phyloP scores from a whole-genome alignment of 2,888 invertebrate genomes.

The Leptopilina drosophilae region DNA sequence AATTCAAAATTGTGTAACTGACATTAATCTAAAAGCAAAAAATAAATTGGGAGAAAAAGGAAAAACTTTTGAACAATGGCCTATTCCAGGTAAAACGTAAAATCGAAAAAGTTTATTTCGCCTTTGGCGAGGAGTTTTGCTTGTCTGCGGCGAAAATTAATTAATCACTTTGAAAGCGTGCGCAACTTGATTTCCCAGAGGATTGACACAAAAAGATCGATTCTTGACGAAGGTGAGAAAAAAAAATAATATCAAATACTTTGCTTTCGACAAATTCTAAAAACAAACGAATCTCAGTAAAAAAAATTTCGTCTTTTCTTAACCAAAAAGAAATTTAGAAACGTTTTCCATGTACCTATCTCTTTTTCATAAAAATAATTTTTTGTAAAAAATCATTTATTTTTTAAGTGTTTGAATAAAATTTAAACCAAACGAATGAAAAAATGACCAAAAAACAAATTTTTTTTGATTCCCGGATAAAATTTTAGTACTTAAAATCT shows the following conservation, averaged over 20 bases:
- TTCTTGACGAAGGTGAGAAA: slow-evolving; percentile 26
- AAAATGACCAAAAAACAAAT: too few relatives aligned
- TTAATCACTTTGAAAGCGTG: slow-evolving; percentile 22
- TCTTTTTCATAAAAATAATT: too few relatives aligned
- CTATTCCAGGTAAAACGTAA: not conserved
- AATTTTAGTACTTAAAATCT: too few relatives aligned
- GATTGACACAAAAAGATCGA: slow-evolving; percentile 33
- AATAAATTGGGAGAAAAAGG: too few relatives aligned
- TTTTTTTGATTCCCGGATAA: too few relatives aligned
- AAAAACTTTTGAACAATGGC: too few relatives aligned
- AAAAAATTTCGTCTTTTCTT: not conserved
- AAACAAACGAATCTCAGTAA: not conserved
- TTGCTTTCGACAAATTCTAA: slow-evolving; percentile 6
- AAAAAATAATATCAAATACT: slow-evolving; percentile 38
- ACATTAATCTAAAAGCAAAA: too few relatives aligned
- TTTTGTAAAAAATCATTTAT: too few relatives aligned
- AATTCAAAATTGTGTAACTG: not conserved
- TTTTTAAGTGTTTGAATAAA: too few relatives aligned
- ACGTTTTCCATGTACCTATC: too few relatives aligned
- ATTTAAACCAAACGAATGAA: too few relatives aligned
- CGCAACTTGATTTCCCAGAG: slow-evolving; percentile 35
- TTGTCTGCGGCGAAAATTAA: slow-evolving; percentile 37
- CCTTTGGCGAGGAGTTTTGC: slow-evolving; percentile 19
- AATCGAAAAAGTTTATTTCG: slow-evolving; percentile 3
- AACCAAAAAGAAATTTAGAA: not conserved